Conservation (phyloP, 1,140 invertebrate genomes). For the Drosophila repletoides region DNA sequence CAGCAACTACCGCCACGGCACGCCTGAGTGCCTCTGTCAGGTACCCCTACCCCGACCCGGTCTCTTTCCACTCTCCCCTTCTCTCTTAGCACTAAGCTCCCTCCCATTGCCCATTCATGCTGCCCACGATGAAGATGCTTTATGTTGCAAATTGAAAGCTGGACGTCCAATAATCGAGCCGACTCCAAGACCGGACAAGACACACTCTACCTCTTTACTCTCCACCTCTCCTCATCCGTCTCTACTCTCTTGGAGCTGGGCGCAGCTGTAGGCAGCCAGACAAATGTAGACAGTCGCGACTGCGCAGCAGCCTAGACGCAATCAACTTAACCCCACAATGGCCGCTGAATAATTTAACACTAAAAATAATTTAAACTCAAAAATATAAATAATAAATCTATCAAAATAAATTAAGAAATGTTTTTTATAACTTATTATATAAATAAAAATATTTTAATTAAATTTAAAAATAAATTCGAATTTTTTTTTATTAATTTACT, state of each 20-base stretch:
- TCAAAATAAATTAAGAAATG: background rate
- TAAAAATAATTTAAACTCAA: background rate
- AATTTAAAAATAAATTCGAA: too few relatives aligned
- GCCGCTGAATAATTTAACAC: background rate
- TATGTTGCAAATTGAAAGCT: constrained; percentile 81
- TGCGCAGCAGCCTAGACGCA: constrained; percentile 38
- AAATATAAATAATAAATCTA: too few relatives aligned
- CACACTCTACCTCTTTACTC: background rate
- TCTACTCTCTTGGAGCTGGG: background rate
- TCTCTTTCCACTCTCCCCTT: background rate
- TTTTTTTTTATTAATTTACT: too few relatives aligned
- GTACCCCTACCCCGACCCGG: background rate
- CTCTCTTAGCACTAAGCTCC: background rate
- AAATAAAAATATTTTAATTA: too few relatives aligned
- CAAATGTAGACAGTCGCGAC: constrained; percentile 57
- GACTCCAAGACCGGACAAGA: constrained; percentile 43
- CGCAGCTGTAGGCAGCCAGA: constrained; percentile 67
- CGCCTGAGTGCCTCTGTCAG: constrained; percentile 71
- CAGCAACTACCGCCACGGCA: constrained; percentile 74
- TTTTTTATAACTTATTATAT: too few relatives aligned
- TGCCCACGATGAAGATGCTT: constrained; percentile 80
- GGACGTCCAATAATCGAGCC: constrained; percentile 72
- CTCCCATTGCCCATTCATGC: constrained; percentile 67
- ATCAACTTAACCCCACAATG: constrained; percentile 18
- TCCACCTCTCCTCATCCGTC: background rate